Percentiles rank a stretch among this genome's conserved stretches.
Evolutionary conservation across 1,140 invertebrate species (phyloP).

Genomic region (Leguminivora glycinivorella): DNA sequence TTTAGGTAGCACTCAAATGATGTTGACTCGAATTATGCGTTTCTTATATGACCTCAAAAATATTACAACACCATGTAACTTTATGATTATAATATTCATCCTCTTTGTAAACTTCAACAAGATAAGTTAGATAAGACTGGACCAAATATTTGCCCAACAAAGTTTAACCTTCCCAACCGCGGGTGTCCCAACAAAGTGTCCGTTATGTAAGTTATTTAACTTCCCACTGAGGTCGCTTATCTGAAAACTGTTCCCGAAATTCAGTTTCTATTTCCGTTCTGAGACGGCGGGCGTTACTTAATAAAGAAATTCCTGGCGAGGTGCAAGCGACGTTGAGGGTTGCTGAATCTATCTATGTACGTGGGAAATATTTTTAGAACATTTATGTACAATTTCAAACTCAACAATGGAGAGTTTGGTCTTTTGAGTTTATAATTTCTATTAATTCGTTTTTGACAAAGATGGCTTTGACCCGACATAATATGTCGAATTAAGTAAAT

Average conservation of each 20-base stretch:
- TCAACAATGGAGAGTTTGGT: too few species aligned
- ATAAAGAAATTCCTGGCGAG: slow-evolving; percentile 11
- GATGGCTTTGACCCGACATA: too few species aligned
- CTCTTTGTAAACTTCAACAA: neutral
- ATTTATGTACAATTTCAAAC: too few species aligned
- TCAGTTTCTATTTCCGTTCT: slow-evolving; percentile 27
- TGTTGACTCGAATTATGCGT: too few species aligned
- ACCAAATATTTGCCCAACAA: slow-evolving; percentile 20
- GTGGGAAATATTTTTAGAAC: neutral
- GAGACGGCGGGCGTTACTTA: slow-evolving; percentile 16
- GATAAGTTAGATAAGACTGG: neutral
- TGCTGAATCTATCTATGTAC: neutral
- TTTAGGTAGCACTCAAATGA: too few species aligned
- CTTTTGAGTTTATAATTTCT: too few species aligned
- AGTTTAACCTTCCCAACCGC: neutral
- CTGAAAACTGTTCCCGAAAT: slow-evolving; percentile 22
- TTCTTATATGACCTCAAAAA: too few species aligned
- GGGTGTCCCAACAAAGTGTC: slow-evolving; percentile 1
- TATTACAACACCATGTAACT: too few species aligned
- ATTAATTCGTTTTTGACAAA: too few species aligned
- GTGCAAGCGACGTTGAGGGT: neutral
- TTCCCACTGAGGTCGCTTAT: slow-evolving; percentile 20
- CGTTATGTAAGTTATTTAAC: slow-evolving; percentile 22
- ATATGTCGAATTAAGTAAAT: too few species aligned
- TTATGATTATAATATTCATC: neutral